Conservation (phyloP, 2,888 invertebrate genomes). For the Drosophila putrida region DNA sequence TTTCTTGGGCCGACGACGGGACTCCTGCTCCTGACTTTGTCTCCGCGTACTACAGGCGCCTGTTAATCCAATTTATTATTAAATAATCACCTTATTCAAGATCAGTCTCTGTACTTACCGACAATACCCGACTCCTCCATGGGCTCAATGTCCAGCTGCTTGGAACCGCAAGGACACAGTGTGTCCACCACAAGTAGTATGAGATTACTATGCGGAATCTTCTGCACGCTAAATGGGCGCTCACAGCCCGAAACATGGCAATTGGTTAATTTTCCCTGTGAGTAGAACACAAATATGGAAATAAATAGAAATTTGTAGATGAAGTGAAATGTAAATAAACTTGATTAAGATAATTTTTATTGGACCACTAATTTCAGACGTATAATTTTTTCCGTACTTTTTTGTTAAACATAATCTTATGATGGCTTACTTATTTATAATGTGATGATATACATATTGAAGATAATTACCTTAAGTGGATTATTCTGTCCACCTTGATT, state of each 20-base stretch:
- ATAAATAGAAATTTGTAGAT: not conserved
- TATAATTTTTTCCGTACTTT: too few relatives aligned
- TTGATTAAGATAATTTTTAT: too few relatives aligned
- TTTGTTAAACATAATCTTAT: not conserved
- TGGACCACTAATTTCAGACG: too few relatives aligned
- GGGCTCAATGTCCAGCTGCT: constrained; percentile 93
- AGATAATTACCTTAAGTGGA: constrained; percentile 89
- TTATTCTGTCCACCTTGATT: constrained; percentile 92
- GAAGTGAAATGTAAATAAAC: not conserved
- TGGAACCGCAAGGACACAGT: constrained; percentile 94
- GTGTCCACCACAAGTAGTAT: constrained; percentile 95
- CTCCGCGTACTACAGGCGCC: constrained; percentile 87
- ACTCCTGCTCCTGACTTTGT: constrained; percentile 88
- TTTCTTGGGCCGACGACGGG: constrained; percentile 90
- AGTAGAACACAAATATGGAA: too few relatives aligned
- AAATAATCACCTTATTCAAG: too few relatives aligned
- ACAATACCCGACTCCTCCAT: constrained; percentile 89
- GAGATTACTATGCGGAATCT: constrained; percentile 95
- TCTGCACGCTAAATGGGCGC: constrained; percentile 96
- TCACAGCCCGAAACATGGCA: constrained; percentile 95
- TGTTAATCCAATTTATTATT: constrained; percentile 44
- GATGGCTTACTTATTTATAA: not conserved
- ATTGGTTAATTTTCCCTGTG: constrained; percentile 92
- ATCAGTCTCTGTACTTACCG: constrained; percentile 68
- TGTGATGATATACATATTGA: too few relatives aligned